phyloP scores from a whole-genome alignment of 1,140 invertebrate species.

The Zaprionus tsacasi region DNA sequence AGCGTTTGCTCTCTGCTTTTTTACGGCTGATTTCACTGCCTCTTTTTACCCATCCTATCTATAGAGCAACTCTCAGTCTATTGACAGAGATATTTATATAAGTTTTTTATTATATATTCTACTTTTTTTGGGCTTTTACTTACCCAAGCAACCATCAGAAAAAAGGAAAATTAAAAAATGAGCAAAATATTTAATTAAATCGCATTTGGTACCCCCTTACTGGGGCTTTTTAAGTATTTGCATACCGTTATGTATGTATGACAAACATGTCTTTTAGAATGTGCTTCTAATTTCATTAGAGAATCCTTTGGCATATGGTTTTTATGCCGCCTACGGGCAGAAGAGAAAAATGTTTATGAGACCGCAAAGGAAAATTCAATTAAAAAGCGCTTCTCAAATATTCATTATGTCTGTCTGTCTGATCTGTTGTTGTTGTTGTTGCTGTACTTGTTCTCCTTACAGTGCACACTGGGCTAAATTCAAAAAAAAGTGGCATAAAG shows the following conservation, averaged over 20 bases:
- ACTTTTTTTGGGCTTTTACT: slow-evolving; percentile 17
- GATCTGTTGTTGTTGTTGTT: slow-evolving; percentile 30
- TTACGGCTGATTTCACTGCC: slow-evolving; percentile 9
- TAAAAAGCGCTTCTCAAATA: slow-evolving; percentile 79
- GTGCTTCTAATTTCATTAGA: slow-evolving; percentile 47
- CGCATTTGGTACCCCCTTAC: slow-evolving; percentile 43
- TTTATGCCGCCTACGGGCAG: slow-evolving; percentile 12
- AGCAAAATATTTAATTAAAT: slow-evolving; percentile 70
- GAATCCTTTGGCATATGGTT: slow-evolving; percentile 57
- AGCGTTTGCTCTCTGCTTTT: slow-evolving; percentile 39
- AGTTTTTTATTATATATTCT: slow-evolving; percentile 25
- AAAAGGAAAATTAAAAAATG: slow-evolving; percentile 20
- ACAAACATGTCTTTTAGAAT: slow-evolving; percentile 32
- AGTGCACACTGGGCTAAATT: no score
- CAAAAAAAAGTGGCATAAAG: no score
- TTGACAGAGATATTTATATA: slow-evolving; percentile 49
- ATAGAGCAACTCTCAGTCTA: slow-evolving; percentile 6
- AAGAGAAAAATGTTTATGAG: slow-evolving; percentile 59
- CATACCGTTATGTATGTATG: slow-evolving; percentile 30
- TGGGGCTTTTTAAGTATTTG: slow-evolving; percentile 13
- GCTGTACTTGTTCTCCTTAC: slow-evolving; percentile 6
- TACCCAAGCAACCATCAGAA: slow-evolving; percentile 40
- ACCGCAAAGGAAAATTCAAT: slow-evolving; percentile 64
- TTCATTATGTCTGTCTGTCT: slow-evolving; percentile 52
- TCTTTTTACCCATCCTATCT: no score